A percentile compares a stretch with the other conserved stretches of the same genome.
These are phyloP conservation scores for Pyrrhia umbra DNA, from an alignment of 2,888 invertebrate genomes.

Conservation along the genomic window DNA sequence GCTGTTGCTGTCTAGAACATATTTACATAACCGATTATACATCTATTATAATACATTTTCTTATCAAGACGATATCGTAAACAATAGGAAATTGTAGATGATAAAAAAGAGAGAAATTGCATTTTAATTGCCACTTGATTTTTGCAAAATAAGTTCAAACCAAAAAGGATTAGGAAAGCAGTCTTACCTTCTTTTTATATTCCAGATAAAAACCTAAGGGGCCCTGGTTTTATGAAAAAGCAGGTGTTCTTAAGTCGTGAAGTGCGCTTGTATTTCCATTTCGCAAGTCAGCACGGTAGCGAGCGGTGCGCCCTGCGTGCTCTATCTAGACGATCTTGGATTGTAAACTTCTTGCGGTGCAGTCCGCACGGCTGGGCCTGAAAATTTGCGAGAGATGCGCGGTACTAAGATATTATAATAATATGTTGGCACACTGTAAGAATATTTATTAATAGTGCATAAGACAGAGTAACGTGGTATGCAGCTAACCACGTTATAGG, in stretches of 20 bases:
- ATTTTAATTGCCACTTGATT: background rate
- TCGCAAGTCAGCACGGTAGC: slow-evolving; percentile 52
- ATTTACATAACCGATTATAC: too few species aligned
- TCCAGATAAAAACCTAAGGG: slow-evolving; percentile 11
- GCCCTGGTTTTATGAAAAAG: slow-evolving; percentile 8
- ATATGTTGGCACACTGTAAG: background rate
- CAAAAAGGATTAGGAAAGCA: background rate
- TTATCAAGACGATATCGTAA: background rate
- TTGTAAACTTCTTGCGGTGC: slow-evolving; percentile 62
- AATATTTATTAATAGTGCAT: background rate
- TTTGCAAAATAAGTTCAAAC: background rate
- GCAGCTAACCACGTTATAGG: too few species aligned
- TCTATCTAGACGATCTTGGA: slow-evolving; percentile 73
- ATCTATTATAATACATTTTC: background rate
- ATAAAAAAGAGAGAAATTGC: background rate
- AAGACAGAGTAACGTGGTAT: too few species aligned
- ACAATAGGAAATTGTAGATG: too few species aligned
- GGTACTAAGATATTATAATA: slow-evolving; percentile 27
- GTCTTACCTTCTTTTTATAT: background rate
- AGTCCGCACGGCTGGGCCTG: slow-evolving; percentile 37
- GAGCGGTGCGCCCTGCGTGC: slow-evolving; percentile 61
- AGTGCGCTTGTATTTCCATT: slow-evolving; percentile 59
- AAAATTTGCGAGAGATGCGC: slow-evolving; percentile 27
- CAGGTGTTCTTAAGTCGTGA: slow-evolving; percentile 42
- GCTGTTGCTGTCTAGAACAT: background rate